Evolutionary conservation across 1,140 invertebrate species (phyloP).

Genomic region (Eumeta japonica): DNA sequence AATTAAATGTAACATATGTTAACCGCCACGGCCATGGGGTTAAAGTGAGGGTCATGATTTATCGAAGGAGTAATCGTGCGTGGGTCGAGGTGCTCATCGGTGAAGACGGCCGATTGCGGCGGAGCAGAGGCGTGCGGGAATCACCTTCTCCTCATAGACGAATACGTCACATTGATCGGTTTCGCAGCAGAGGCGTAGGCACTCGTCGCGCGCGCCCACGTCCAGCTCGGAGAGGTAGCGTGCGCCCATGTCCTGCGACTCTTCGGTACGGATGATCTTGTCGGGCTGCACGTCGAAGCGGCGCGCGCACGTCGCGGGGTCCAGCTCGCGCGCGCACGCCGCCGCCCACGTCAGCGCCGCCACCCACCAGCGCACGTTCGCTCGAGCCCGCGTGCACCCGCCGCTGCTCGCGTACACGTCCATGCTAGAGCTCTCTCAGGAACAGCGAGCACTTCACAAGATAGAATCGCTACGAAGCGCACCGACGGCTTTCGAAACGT

Average conservation of each 20-base stretch:
- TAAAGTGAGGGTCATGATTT: too few relatives aligned
- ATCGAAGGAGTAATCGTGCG: too few relatives aligned
- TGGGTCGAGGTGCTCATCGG: too few relatives aligned
- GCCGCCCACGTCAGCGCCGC: constrained; percentile 9
- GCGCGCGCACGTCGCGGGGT: constrained; percentile 55
- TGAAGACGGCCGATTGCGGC: too few relatives aligned
- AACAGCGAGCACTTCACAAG: too few relatives aligned
- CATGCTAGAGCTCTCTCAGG: not conserved
- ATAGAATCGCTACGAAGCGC: not conserved
- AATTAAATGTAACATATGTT: not conserved
- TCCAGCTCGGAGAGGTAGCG: constrained; percentile 85
- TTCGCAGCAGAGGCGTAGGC: constrained; percentile 81
- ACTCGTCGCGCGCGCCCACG: constrained; percentile 75
- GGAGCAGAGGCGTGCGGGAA: too few relatives aligned
- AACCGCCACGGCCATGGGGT: not conserved
- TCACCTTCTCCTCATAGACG: constrained; percentile 88
- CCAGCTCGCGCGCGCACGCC: constrained; percentile 39
- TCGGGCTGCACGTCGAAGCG: constrained; percentile 83
- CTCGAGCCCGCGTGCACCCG: constrained; percentile 14
- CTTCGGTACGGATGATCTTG: constrained; percentile 88
- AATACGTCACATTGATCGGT: constrained; percentile 86
- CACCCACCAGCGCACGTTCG: constrained; percentile 16
- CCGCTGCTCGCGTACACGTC: not conserved
- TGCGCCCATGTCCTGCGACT: constrained; percentile 82
- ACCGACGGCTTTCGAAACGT: not conserved